Base-by-base conservation (phyloP, 2,113 vertebrate genomes). In the Sturnus vulgaris region DNA sequence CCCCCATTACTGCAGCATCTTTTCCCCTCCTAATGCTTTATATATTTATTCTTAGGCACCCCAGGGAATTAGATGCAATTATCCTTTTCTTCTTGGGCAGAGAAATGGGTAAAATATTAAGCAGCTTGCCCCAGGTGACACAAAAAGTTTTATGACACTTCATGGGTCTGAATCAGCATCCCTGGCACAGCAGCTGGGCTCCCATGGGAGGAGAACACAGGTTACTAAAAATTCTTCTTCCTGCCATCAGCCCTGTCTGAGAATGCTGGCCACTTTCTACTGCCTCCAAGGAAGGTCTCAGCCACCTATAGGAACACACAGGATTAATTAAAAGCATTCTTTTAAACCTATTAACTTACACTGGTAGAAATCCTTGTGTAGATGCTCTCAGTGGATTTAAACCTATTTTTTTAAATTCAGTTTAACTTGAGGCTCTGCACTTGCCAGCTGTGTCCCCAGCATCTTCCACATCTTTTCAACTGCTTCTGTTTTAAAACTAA, bases 241-340 rank as follows among this genome's bases (percentile, higher is more conserved):
- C 71, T 86, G 52, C 72, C 30, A 7, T 69, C 79, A 80, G 61
- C 33, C 71, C 40, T 85, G 14, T 39, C 72, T 90, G 77, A 83
- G 60, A 93, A 61, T 0, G 1, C 24, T 39, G 52, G 24, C 57
- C 84, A 82, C 70, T 83, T 90, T 33, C 50, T 73, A 30, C 42
- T 47, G 42, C 78, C 84, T 94, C 75, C 0, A 0, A 94, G 70
- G 42, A 91, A 91, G 42, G 46, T 53, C 75, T 82, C 44, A 64
- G 77, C 50, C 68, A 91, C 84, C 84, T 94, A 76, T 47, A 94
- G 78, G 55, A 95, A 80, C 24, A 72, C 66, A 56, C 66, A 88
- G 79, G 63, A 95, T 95, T 97, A 97, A 97, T 95, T 95, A 92
- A 96, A 95, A 85, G 18, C 90, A 61, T 91, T 87, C 30, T 94